Percentiles rank a stretch among this genome's conserved stretches.
Evolutionary conservation across 2,113 vertebrate genomes (phyloP).

Genomic region (Syngnathoides biaculeatus): DNA sequence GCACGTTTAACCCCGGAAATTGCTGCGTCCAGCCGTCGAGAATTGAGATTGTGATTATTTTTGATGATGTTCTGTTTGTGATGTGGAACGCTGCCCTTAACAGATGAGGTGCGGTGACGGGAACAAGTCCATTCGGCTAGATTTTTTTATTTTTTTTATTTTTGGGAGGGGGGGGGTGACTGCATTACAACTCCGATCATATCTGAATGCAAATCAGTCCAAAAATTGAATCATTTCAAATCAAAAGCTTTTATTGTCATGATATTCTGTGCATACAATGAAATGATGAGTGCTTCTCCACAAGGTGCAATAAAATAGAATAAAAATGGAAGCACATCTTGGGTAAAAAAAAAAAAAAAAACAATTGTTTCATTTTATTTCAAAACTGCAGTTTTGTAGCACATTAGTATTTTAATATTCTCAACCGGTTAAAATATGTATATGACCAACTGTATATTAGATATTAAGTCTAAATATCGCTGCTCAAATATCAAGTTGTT

Average conservation of each 20-base stretch:
- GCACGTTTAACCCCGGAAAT: background rate
- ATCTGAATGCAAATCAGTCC: background rate
- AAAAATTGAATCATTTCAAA: background rate
- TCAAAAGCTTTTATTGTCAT: no score
- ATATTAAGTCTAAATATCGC: no score
- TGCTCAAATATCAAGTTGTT: no score
- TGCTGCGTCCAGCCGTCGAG: background rate
- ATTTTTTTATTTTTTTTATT: no score
- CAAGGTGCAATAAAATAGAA: no score
- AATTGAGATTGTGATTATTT: background rate
- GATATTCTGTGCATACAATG: no score
- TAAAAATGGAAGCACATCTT: no score
- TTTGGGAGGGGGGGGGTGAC: background rate
- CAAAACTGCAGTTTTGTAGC: background rate
- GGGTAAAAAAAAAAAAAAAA: no score
- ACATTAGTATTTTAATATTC: background rate
- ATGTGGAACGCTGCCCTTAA: background rate
- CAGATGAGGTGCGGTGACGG: background rate
- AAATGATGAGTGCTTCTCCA: no score
- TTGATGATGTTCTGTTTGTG: background rate
- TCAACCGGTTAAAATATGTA: background rate
- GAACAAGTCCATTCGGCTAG: background rate
- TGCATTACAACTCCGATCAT: background rate
- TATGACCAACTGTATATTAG: no score
- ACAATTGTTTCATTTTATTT: background rate